Conservation (phyloP, 1,140 invertebrate species). For the Drosophila novamexicana region DNA sequence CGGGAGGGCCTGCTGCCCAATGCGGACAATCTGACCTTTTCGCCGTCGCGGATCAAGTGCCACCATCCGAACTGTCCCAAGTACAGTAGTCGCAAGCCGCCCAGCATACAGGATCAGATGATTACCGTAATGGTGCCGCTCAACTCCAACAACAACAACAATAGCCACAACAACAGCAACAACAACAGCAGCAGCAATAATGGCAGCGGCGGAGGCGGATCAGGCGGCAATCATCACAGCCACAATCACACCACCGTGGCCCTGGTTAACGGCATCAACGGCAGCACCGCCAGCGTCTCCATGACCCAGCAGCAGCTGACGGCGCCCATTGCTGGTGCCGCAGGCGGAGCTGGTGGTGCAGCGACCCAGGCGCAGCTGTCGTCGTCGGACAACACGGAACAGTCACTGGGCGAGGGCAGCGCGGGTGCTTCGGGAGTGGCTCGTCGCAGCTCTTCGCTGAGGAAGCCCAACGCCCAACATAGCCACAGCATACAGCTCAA, state of each 20-base stretch:
- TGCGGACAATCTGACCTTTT: conserved; percentile 83
- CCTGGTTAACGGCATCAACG: conserved; percentile 70
- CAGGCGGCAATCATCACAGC: background rate
- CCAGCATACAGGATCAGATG: conserved; percentile 84
- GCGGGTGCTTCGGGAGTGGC: conserved; percentile 17
- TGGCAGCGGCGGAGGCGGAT: conserved; percentile 19
- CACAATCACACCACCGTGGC: conserved; percentile 63
- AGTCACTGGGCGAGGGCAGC: conserved; percentile 55
- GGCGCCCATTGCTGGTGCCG: background rate
- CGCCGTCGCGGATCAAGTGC: conserved; percentile 83
- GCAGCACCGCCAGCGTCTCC: conserved; percentile 57
- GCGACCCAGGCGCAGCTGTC: conserved; percentile 54
- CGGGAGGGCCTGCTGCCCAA: conserved; percentile 83
- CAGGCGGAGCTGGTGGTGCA: conserved; percentile 8
- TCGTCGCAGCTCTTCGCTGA: conserved; percentile 66
- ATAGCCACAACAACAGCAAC: conserved; percentile 18
- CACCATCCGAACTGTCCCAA: conserved; percentile 84
- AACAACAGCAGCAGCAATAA: conserved; percentile 38
- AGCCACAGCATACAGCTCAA: conserved; percentile 51
- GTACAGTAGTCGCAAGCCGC: conserved; percentile 80
- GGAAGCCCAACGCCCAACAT: conserved; percentile 55
- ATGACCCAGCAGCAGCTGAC: conserved; percentile 54
- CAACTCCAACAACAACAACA: conserved; percentile 71
- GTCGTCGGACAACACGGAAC: conserved; percentile 82
- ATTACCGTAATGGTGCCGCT: conserved; percentile 84